A percentile compares a stretch with the other conserved stretches of the same genome.
phyloP scores from a whole-genome alignment of 2,888 invertebrate species.

The Norana najaformis region DNA sequence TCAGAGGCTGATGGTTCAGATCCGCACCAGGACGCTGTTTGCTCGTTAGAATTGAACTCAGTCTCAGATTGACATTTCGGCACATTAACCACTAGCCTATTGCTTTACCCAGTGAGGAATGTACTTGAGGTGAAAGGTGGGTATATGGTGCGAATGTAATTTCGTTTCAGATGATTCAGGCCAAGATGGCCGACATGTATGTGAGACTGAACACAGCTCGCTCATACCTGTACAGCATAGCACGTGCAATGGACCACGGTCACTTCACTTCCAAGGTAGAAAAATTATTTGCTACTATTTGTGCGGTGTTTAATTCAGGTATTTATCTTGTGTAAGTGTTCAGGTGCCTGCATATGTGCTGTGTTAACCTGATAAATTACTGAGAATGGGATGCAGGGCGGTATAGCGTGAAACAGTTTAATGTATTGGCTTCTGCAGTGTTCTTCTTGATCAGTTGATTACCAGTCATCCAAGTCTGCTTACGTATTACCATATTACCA shows the following conservation, averaged over 20 bases:
- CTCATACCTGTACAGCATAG: constrained; percentile 88
- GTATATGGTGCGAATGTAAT: background rate
- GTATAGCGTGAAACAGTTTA: background rate
- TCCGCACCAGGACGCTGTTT: background rate
- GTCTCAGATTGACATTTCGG: background rate
- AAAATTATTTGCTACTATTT: background rate
- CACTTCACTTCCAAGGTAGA: constrained; percentile 66
- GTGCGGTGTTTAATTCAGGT: background rate
- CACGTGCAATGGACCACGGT: constrained; percentile 78
- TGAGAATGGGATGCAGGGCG: background rate
- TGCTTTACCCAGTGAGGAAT: background rate
- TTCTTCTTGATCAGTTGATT: no score
- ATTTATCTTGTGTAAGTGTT: no score
- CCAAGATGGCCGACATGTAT: constrained; percentile 94
- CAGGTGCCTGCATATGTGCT: background rate
- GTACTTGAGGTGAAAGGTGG: no score
- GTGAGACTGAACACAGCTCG: constrained; percentile 81
- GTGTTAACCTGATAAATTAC: background rate
- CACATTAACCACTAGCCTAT: background rate
- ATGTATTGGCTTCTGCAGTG: no score
- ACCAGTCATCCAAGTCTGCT: background rate
- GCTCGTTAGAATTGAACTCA: background rate
- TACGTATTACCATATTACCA: no score
- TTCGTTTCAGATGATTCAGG: constrained; percentile 68
- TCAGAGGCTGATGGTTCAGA: background rate